Evolutionary conservation across 2,113 vertebrate genomes (phyloP).

Genomic region (Syrrhaptes paradoxus): DNA sequence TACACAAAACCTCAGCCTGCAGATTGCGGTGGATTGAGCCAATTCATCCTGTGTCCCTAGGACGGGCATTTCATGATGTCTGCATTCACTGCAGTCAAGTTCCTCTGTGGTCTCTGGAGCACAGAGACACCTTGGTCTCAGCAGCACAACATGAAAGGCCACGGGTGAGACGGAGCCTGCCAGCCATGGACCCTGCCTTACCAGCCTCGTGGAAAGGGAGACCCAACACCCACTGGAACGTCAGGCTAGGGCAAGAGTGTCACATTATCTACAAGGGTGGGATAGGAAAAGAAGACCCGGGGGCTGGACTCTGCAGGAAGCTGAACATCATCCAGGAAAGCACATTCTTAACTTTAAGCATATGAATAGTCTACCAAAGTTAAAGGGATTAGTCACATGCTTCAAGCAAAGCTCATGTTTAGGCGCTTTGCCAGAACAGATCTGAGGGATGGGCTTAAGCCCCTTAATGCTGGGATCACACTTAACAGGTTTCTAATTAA

Average conservation of each 20-base stretch:
- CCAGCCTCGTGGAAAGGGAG: not conserved
- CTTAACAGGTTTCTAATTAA: slow-evolving; percentile 8
- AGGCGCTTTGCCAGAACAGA: not conserved
- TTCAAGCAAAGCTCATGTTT: slow-evolving; percentile 2
- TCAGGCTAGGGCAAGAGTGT: not conserved
- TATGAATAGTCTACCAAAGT: not conserved
- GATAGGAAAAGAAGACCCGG: not conserved
- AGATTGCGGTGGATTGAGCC: not conserved
- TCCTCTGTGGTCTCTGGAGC: not conserved
- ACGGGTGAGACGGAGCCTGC: not conserved
- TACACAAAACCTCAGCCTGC: not conserved
- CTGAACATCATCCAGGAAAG: not conserved
- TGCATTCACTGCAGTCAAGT: not conserved
- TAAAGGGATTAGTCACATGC: slow-evolving; percentile 6
- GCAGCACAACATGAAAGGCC: not conserved
- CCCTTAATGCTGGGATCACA: not conserved
- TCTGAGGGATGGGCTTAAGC: not conserved
- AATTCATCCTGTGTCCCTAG: not conserved
- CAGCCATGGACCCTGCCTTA: not conserved
- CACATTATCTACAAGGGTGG: not conserved
- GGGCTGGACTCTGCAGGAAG: not conserved
- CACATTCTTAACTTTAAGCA: not conserved
- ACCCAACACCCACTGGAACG: not conserved
- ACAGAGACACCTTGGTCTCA: not conserved
- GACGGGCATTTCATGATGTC: not conserved